Evolutionary conservation across 2,797 vertebrate species (phyloP).

Genomic region (Mormyrops boulengeri): DNA sequence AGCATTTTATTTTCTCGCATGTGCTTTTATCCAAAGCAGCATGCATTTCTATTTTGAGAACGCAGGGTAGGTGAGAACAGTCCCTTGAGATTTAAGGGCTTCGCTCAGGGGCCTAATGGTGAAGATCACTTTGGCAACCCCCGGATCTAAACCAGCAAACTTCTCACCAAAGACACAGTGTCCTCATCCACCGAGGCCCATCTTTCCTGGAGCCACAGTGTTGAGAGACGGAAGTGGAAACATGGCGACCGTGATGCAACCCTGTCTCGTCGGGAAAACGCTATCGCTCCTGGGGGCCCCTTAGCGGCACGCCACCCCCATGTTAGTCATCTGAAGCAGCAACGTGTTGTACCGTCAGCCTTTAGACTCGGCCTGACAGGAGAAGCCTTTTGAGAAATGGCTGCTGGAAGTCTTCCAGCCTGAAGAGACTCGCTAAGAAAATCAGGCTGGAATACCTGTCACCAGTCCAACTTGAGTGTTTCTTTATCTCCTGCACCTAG

Average conservation of each 20-base stretch:
- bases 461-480: constrained; percentile 46
- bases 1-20: not conserved
- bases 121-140: not conserved
- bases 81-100: not conserved
- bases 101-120: not conserved
- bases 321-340: constrained; percentile 42
- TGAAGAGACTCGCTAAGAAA: constrained; percentile 39
- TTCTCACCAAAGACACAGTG: not conserved
- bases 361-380: constrained; percentile 50
- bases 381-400: constrained; percentile 53
- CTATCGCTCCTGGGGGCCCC: not conserved
- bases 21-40: not conserved
- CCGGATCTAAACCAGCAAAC: not conserved
- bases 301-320: not conserved
- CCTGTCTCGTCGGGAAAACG: not conserved
- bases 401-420: constrained; percentile 60
- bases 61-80: not conserved
- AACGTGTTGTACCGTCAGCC: constrained; percentile 37
- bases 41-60: not conserved
- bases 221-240: not conserved
- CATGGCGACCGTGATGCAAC: not conserved
- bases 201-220: not conserved
- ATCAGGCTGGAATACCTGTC: constrained; percentile 48
- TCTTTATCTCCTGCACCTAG: not conserved
- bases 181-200: not conserved